phyloP scores from a whole-genome alignment of 1,140 invertebrate species.

The Drosophila santomea region DNA sequence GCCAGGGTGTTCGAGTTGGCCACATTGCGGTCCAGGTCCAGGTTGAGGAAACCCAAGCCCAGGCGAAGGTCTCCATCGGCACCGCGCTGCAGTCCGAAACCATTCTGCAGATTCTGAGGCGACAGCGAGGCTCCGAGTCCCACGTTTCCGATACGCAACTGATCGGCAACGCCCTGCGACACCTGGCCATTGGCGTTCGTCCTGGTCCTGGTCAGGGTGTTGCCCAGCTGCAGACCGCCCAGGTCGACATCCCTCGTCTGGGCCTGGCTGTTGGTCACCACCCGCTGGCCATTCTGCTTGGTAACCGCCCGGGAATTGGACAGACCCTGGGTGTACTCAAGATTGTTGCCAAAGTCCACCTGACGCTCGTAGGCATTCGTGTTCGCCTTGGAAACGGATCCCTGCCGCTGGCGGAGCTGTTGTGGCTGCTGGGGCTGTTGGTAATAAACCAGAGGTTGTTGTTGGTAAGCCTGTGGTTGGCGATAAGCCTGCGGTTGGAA shows the following conservation, averaged over 20 bases:
- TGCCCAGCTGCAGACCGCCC: slow-evolving; percentile 70
- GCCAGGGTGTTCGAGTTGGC: slow-evolving; percentile 48
- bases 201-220: slow-evolving; percentile 68
- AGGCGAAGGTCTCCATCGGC: slow-evolving; percentile 64
- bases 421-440: slow-evolving; percentile 28
- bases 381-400: slow-evolving; percentile 69
- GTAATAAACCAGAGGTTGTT: slow-evolving; percentile 10
- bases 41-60: slow-evolving; percentile 64
- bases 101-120: slow-evolving; percentile 66
- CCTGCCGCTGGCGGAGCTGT: slow-evolving; percentile 27
- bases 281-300: slow-evolving; percentile 59
- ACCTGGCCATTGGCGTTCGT: slow-evolving; percentile 66
- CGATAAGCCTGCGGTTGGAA: slow-evolving; percentile 1
- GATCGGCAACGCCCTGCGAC: slow-evolving; percentile 59
- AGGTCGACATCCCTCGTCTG: slow-evolving; percentile 61
- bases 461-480: slow-evolving; percentile 16
- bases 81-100: slow-evolving; percentile 67
- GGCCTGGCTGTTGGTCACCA: slow-evolving; percentile 68
- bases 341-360: slow-evolving; percentile 67
- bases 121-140: slow-evolving; percentile 69
- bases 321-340: slow-evolving; percentile 64
- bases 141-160: slow-evolving; percentile 70
- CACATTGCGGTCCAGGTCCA: slow-evolving; percentile 66
- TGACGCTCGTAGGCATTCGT: slow-evolving; percentile 71
- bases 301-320: slow-evolving; percentile 75